A percentile compares a stretch with the other conserved stretches of the same genome.
phyloP scores from a whole-genome alignment of 2,113 vertebrate species.

The Ibidorhyncha struthersii region DNA sequence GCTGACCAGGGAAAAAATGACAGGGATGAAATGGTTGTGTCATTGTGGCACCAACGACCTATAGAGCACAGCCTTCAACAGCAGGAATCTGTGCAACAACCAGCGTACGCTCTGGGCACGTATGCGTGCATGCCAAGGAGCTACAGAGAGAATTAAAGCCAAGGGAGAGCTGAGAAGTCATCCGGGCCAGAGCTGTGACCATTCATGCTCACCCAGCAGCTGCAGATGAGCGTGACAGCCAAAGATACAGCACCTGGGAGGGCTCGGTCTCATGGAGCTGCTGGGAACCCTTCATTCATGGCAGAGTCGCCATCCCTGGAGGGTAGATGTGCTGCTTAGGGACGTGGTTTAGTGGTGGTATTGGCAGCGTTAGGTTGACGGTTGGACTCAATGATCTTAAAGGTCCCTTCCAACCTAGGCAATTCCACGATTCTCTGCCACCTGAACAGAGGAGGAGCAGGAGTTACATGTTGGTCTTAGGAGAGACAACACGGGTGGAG shows the following conservation, averaged over 20 bases:
- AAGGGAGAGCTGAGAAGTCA: background rate
- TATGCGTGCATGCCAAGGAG: rapidly evolving
- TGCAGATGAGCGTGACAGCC: background rate
- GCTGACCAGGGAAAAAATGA: background rate
- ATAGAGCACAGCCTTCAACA: background rate
- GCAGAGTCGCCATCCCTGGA: too few relatives aligned
- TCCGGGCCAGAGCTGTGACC: background rate
- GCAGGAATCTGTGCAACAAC: background rate
- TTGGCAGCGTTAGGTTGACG: too few relatives aligned
- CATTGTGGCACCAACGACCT: background rate
- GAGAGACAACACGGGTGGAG: background rate
- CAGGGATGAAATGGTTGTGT: background rate
- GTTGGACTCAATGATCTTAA: too few relatives aligned
- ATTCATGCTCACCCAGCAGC: background rate
- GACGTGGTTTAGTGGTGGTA: too few relatives aligned
- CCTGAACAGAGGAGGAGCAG: background rate
- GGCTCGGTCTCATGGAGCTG: background rate
- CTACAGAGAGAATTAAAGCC: background rate
- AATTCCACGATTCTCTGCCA: too few relatives aligned
- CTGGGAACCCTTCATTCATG: background rate
- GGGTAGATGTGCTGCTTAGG: too few relatives aligned
- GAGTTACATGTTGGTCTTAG: background rate
- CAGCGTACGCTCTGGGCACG: background rate
- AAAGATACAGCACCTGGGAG: background rate
- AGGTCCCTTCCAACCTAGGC: too few relatives aligned